Conservation (phyloP, 2,113 vertebrate genomes). For the Istiophorus platypterus region DNA sequence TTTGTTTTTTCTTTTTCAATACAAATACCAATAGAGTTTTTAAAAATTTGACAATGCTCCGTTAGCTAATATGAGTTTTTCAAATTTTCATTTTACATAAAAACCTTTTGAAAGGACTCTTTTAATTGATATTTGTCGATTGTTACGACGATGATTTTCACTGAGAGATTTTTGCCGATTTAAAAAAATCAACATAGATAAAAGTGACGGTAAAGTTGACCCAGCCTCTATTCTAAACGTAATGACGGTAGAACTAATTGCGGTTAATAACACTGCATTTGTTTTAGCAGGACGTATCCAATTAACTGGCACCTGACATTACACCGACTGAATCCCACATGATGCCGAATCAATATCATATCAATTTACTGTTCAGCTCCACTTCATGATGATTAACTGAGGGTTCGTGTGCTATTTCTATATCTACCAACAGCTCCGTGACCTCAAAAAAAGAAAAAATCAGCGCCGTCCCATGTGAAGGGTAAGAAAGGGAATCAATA, state of each 20-base stretch:
- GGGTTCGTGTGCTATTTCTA: not conserved
- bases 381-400: slow-evolving; percentile 7
- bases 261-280: not conserved
- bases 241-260: not conserved
- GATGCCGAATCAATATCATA: not conserved
- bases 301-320: not conserved
- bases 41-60: too few relatives aligned
- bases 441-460: too few relatives aligned
- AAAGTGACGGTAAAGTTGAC: not conserved
- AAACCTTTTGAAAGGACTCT: too few relatives aligned
- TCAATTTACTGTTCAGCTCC: not conserved
- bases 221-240: not conserved
- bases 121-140: too few relatives aligned
- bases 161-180: not conserved
- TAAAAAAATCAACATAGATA: not conserved
- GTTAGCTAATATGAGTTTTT: too few relatives aligned
- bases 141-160: too few relatives aligned
- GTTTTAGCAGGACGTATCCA: not conserved
- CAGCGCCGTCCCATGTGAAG: too few relatives aligned
- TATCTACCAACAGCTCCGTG: slow-evolving; percentile 17
- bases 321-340: not conserved
- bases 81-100: too few relatives aligned
- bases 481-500: slow-evolving; percentile 55
- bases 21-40: too few relatives aligned
- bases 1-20: too few relatives aligned